Percentiles rank a stretch among this genome's conserved stretches.
These are phyloP conservation scores for Microctenopoma steveboyesi DNA, from an alignment of 2,797 vertebrate species.

Conservation along the genomic window DNA sequence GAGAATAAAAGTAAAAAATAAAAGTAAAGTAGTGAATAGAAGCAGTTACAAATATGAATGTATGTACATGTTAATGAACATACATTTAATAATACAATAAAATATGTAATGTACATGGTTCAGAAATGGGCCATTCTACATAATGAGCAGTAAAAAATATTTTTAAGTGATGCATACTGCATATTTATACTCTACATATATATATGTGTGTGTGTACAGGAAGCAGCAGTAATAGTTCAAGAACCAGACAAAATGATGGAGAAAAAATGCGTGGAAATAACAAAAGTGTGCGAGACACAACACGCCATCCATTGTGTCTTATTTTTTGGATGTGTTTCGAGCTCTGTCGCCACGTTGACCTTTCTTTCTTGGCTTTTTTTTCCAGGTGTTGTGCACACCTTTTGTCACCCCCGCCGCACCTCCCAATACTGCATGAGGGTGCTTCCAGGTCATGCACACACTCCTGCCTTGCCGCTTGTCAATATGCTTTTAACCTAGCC, in stretches of 20 bases:
- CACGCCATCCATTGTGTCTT: constrained; percentile 1
- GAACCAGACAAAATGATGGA: background rate
- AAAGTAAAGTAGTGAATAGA: too few relatives aligned
- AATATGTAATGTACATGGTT: too few relatives aligned
- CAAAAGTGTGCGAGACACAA: constrained; percentile 4
- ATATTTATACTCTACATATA: too few relatives aligned
- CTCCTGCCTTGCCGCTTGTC: constrained; percentile 63
- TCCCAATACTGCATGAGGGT: constrained; percentile 58
- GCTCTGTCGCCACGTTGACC: constrained; percentile 29
- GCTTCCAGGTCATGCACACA: constrained; percentile 63
- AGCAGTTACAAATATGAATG: too few relatives aligned
- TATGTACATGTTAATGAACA: too few relatives aligned
- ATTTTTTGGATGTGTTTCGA: constrained; percentile 33
- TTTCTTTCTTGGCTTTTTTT: constrained; percentile 41
- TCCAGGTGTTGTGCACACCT: constrained; percentile 59
- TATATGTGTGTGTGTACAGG: too few relatives aligned
- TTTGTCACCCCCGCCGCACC: constrained; percentile 59
- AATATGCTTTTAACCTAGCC: constrained; percentile 63
- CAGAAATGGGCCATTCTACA: too few relatives aligned
- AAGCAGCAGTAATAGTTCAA: too few relatives aligned
- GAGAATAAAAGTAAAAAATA: too few relatives aligned
- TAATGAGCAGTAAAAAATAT: too few relatives aligned
- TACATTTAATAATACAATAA: too few relatives aligned
- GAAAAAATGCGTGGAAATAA: background rate
- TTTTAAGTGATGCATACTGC: too few relatives aligned